Evolutionary conservation across 2,888 invertebrate species (phyloP).

Genomic region (Petrolisthes cinctipes): DNA sequence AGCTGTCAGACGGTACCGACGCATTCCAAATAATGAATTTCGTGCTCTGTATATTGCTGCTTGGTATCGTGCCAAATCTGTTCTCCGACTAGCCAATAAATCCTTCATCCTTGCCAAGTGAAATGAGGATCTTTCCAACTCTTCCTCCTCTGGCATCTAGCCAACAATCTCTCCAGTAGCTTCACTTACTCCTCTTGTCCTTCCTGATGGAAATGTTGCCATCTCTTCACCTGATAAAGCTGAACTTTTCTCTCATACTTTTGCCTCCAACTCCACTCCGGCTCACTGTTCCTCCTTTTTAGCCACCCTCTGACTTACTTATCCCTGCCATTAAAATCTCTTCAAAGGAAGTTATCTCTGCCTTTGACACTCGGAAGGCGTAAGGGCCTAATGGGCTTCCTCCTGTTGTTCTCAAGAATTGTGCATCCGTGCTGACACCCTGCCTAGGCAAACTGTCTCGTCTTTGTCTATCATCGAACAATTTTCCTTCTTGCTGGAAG

Average conservation of each 20-base stretch:
- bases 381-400: too few relatives aligned
- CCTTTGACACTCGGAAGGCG: too few relatives aligned
- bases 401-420: background rate
- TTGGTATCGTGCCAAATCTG: too few relatives aligned
- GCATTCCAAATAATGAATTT: too few relatives aligned
- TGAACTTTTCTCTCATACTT: background rate
- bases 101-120: too few relatives aligned
- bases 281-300: background rate
- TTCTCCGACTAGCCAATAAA: too few relatives aligned
- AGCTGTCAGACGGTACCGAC: too few relatives aligned
- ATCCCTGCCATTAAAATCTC: too few relatives aligned
- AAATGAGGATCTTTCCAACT: too few relatives aligned
- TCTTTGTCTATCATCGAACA: background rate
- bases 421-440: background rate
- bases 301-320: background rate
- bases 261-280: background rate
- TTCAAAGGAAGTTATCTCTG: background rate
- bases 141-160: too few relatives aligned
- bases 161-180: background rate
- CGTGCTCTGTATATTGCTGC: too few relatives aligned
- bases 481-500: background rate
- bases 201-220: background rate
- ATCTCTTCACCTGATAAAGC: too few relatives aligned
- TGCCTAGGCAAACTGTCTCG: background rate
- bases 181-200: background rate